Evolutionary conservation across 2,797 vertebrate species (phyloP).

Genomic region (Rachycentron canadum): DNA sequence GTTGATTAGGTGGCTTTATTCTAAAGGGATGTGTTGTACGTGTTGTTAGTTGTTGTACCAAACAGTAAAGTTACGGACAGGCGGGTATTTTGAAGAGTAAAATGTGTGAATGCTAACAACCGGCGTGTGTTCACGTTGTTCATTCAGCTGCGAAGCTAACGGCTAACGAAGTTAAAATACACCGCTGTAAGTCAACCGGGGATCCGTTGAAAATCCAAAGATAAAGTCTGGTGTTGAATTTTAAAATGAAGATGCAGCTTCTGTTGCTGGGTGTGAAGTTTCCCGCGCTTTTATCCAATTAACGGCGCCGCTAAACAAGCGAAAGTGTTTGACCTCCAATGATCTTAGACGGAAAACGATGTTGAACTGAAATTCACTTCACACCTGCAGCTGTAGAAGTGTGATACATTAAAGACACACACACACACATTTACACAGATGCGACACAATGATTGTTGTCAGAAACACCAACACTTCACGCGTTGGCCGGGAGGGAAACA

Average conservation of each 20-base stretch:
- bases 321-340: neutral
- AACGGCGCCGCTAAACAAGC: neutral
- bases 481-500: too few relatives aligned
- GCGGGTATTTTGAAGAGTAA: fast-evolving
- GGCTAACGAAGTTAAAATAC: neutral
- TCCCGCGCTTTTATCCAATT: neutral
- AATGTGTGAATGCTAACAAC: neutral
- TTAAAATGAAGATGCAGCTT: fast-evolving
- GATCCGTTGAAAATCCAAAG: fast-evolving
- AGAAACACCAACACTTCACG: too few relatives aligned
- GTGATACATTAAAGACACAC: too few relatives aligned
- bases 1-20: fast-evolving
- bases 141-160: conserved; percentile 40
- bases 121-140: conserved; percentile 65
- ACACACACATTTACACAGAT: too few relatives aligned
- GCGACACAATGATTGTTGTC: too few relatives aligned
- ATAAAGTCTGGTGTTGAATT: fast-evolving
- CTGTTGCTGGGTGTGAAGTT: too few relatives aligned
- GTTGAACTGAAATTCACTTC: neutral
- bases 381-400: too few relatives aligned
- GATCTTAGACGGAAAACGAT: too few relatives aligned
- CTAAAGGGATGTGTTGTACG: fast-evolving
- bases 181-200: fast-evolving
- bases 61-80: fast-evolving
- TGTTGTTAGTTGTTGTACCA: fast-evolving